A percentile compares a stretch with the other conserved stretches of the same genome.
Conservation (phyloP, 2,113 vertebrate species). For the Bungarus multicinctus region DNA sequence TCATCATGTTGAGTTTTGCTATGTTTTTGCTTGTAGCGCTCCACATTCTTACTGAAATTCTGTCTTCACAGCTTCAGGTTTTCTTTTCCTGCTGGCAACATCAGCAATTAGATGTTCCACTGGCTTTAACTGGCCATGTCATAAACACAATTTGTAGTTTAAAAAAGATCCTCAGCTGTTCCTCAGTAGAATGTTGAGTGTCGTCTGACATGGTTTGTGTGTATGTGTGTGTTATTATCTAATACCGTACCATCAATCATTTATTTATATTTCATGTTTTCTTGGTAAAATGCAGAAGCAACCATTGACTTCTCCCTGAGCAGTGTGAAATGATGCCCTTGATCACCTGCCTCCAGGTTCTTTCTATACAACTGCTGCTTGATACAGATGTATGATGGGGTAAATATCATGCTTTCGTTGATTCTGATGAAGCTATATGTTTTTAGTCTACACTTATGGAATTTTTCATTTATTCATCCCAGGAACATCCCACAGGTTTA, state of each 20-base stretch:
- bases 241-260: not conserved
- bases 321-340: not conserved
- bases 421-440: not conserved
- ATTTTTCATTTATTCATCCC: not conserved
- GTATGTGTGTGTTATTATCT: not conserved
- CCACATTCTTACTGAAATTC: not conserved
- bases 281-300: not conserved
- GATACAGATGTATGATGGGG: not conserved
- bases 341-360: not conserved
- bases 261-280: not conserved
- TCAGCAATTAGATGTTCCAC: not conserved
- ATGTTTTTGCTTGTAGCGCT: not conserved
- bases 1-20: not conserved
- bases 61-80: not conserved
- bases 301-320: not conserved
- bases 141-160: not conserved
- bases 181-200: not conserved
- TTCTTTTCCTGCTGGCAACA: not conserved
- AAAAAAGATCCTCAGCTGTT: not conserved
- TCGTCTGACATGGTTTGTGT: not conserved
- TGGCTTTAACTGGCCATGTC: not conserved
- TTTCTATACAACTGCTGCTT: not conserved
- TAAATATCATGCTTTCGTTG: not conserved
- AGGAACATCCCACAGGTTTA: not conserved
- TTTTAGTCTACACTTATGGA: not conserved